Evolutionary conservation across 2,113 vertebrate species (phyloP).

Genomic region (Micromys minutus): DNA sequence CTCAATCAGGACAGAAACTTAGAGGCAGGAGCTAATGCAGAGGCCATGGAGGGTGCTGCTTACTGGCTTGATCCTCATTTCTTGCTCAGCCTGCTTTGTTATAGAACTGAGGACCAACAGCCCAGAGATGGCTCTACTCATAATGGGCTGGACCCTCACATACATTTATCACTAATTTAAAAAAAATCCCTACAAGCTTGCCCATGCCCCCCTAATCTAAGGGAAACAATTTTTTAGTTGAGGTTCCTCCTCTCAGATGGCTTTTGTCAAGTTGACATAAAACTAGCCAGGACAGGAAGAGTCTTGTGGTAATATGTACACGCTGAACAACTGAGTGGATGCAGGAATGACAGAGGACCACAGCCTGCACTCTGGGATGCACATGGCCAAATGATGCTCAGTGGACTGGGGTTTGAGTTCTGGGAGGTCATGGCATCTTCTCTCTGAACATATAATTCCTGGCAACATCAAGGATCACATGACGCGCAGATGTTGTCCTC

Average conservation of each 20-base stretch:
- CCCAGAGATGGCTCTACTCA: neutral
- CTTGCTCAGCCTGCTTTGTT: neutral
- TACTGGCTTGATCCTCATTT: neutral
- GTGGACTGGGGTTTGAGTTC: neutral
- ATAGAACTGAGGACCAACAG: neutral
- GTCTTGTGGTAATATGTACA: rapidly evolving
- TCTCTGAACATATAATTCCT: neutral
- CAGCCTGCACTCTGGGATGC: neutral
- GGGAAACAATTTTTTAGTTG: neutral
- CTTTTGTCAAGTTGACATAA: neutral
- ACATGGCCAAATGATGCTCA: neutral
- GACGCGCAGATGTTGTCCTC: slow-evolving; percentile 10
- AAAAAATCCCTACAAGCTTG: neutral
- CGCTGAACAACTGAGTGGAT: neutral
- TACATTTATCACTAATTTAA: neutral
- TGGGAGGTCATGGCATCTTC: neutral
- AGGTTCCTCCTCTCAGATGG: neutral
- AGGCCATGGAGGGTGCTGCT: neutral
- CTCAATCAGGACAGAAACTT: neutral
- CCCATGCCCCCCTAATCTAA: neutral
- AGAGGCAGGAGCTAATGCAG: neutral
- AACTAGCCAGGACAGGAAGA: neutral
- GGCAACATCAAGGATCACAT: slow-evolving; percentile 28
- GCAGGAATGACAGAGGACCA: neutral
- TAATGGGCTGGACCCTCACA: neutral